These are phyloP conservation scores for Pteropus alecto DNA, from an alignment of 2,113 vertebrate genomes.

Conservation along the genomic window DNA sequence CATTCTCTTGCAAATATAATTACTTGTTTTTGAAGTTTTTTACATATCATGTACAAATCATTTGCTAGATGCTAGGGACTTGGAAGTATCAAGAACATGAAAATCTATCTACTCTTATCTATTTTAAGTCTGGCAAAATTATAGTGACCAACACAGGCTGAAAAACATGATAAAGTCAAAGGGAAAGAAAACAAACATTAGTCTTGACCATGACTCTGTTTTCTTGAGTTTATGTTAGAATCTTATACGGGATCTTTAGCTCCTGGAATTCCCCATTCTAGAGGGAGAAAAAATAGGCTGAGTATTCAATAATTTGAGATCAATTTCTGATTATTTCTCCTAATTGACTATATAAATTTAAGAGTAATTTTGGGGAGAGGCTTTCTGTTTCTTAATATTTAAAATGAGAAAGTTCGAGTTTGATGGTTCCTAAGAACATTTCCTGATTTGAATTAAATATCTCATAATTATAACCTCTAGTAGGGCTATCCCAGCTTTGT, in stretches of 20 bases:
- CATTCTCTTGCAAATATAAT: not conserved
- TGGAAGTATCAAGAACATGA: not conserved
- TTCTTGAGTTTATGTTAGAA: not conserved
- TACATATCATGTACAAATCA: not conserved
- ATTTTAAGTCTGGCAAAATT: not conserved
- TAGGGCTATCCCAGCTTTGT: not conserved
- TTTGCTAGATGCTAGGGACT: not conserved
- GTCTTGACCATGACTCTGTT: not conserved
- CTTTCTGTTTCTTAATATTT: not conserved
- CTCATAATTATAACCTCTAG: not conserved
- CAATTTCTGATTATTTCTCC: not conserved
- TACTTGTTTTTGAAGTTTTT: not conserved
- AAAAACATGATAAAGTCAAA: not conserved
- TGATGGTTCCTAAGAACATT: not conserved
- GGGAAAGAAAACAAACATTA: not conserved
- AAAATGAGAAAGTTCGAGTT: not conserved
- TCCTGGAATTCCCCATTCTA: not conserved
- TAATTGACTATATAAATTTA: not conserved
- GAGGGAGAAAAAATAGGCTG: not conserved
- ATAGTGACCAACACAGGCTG: not conserved
- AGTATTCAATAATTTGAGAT: not conserved
- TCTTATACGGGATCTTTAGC: not conserved
- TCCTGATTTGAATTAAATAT: not conserved
- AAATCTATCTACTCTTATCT: not conserved
- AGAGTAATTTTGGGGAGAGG: not conserved